phyloP scores from a whole-genome alignment of 2,797 vertebrate species.

The Oreochromis grahami region DNA sequence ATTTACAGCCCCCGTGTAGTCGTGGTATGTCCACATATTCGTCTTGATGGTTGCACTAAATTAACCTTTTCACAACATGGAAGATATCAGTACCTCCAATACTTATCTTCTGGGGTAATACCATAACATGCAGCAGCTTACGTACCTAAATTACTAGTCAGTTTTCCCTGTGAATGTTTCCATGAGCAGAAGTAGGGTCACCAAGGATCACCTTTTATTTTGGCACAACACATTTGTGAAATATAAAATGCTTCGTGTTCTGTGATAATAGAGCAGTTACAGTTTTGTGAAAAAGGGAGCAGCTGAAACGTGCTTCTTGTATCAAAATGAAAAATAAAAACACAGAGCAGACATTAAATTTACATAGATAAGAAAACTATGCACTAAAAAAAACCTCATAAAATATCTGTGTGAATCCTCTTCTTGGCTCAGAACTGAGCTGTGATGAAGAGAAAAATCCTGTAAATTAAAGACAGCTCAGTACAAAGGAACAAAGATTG shows the following conservation, averaged over 20 bases:
- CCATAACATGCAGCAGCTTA: not conserved
- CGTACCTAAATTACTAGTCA: not conserved
- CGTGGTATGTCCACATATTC: not conserved
- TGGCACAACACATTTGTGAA: not conserved
- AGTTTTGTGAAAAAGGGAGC: no score
- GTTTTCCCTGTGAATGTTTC: not conserved
- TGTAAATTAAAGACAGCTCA: slow-evolving; percentile 39
- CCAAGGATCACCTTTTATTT: not conserved
- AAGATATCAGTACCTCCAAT: not conserved
- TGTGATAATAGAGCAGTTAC: not conserved
- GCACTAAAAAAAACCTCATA: not conserved
- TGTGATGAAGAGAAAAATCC: slow-evolving; percentile 36
- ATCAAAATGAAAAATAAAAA: no score
- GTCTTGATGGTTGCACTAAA: not conserved
- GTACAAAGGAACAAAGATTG: slow-evolving; percentile 30
- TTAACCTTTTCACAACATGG: no score
- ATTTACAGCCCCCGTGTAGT: not conserved
- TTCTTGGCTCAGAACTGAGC: not conserved
- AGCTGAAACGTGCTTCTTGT: no score
- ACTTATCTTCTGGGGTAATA: no score
- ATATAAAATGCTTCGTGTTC: not conserved
- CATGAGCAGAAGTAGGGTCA: not conserved
- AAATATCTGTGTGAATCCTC: not conserved
- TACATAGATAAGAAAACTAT: not conserved
- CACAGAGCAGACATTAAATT: not conserved